Percentiles rank a stretch among this genome's conserved stretches.
phyloP scores from a whole-genome alignment of 2,888 invertebrate species.

The Callosobruchus maculatus region DNA sequence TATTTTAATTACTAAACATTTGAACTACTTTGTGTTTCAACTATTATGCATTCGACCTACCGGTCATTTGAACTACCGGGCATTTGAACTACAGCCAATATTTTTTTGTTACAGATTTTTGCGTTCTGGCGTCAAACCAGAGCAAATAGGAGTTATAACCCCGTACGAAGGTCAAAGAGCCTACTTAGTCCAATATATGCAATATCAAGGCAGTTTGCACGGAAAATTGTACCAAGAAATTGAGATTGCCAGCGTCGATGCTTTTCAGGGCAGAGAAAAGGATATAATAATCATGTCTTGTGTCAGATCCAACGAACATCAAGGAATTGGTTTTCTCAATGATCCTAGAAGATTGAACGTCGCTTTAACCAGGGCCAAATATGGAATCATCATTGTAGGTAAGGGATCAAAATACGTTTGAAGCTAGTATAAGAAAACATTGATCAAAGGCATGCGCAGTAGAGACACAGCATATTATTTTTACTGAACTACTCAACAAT shows the following conservation, averaged over 20 bases:
- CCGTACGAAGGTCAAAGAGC: conserved; percentile 99
- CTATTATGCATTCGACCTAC: no score
- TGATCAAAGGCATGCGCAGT: no score
- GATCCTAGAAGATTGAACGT: conserved; percentile 98
- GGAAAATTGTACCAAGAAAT: conserved; percentile 97
- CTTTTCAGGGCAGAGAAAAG: conserved; percentile 98
- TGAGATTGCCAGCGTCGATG: conserved; percentile 99
- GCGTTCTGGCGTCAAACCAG: conserved; percentile 92
- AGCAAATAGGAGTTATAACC: conserved; percentile 98
- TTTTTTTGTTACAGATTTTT: conserved; percentile 63
- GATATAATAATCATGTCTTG: conserved; percentile 99
- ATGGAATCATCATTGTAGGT: conserved; percentile 96
- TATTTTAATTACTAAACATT: no score
- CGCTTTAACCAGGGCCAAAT: conserved; percentile 94
- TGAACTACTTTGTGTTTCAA: no score
- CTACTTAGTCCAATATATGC: conserved; percentile 97
- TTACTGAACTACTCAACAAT: no score
- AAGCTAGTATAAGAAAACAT: no score
- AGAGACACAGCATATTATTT: no score
- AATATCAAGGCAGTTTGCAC: conserved; percentile 95
- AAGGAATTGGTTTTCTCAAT: conserved; percentile 95
- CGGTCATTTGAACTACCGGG: no score
- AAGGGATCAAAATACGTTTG: conserved; percentile 61
- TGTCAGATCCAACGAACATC: conserved; percentile 94
- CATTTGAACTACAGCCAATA: background rate